Conservation (phyloP, 2,888 invertebrate species). For the Drosophila kuntzei region DNA sequence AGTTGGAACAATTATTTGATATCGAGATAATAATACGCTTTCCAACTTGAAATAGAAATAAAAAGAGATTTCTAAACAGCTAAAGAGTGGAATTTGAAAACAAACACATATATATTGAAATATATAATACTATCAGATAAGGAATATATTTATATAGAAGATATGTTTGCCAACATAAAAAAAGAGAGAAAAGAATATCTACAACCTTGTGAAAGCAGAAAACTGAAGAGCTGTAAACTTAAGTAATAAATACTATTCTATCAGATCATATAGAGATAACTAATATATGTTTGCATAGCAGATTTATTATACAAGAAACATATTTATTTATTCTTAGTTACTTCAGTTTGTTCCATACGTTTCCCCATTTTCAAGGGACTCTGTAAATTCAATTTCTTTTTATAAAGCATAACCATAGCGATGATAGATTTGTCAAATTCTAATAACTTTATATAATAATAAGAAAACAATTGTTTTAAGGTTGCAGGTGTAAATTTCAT, state of each 20-base stretch:
- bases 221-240: no score
- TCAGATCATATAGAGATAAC: no score
- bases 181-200: no score
- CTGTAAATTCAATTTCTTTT: neutral
- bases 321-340: neutral
- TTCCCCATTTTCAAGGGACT: neutral
- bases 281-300: no score
- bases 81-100: neutral
- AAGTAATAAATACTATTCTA: no score
- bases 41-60: neutral
- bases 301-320: neutral
- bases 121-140: no score
- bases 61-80: neutral
- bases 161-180: no score
- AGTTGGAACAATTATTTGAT: neutral
- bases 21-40: conserved; percentile 13
- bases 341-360: neutral
- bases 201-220: no score
- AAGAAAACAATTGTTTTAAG: neutral
- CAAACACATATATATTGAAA: no score
- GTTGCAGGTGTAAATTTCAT: conserved; percentile 50
- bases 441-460: neutral
- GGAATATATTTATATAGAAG: neutral
- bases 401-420: neutral
- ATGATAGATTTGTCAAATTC: neutral